Evolutionary conservation across 1,140 invertebrate genomes (phyloP), one percentile per base, ranked within the genome.

Genomic region (Rhyacophila brunnea): DNA sequence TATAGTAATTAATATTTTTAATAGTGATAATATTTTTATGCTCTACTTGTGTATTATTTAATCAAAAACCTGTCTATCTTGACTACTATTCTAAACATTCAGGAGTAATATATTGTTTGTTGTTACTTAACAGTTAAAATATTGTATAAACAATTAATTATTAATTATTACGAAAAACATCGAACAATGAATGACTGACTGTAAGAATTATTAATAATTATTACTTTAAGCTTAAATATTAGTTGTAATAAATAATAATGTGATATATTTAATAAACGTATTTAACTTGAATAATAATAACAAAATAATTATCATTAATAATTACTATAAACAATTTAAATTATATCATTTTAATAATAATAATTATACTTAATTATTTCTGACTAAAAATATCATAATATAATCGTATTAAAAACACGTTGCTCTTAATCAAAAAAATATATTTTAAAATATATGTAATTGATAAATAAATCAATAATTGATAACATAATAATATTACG

Each of bases 51-150:
- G 60, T 64, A 64, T 43, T 60, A 18, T 44, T 11, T 46, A 60
- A 64, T 64, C 47, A 50, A 65, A 65, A 65, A 61, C 63, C 58
- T 58, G 54, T 28, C 63, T 65, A 65, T 65, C 55, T 61, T 61
- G 58, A 42, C 55, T 61, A 64, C 23, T 64, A 61, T 28, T 42
- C 58, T 59, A 59, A 53, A 59, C 57, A 59, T 59, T 53, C 15
- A 59, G 42, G 50, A 52, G 42, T 59, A 59, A 49, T 50, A 45
- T 17, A 35, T 50, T 15, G 17, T 28, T n/a, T n/a, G 17, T 57
- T 36, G 13, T 46, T 54, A 55, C 9, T 45, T 38, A 47, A 14
- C 43, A 45, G 44, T 54, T 54, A 46, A 38, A 17, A 17, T n/a
- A n/a, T n/a, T n/a, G 7, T 42, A 47, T 42, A 35, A 11, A 19